A percentile compares a stretch with the other conserved stretches of the same genome.
Conservation (phyloP, 2,888 invertebrate genomes). For the Apomyelois bistriatella region DNA sequence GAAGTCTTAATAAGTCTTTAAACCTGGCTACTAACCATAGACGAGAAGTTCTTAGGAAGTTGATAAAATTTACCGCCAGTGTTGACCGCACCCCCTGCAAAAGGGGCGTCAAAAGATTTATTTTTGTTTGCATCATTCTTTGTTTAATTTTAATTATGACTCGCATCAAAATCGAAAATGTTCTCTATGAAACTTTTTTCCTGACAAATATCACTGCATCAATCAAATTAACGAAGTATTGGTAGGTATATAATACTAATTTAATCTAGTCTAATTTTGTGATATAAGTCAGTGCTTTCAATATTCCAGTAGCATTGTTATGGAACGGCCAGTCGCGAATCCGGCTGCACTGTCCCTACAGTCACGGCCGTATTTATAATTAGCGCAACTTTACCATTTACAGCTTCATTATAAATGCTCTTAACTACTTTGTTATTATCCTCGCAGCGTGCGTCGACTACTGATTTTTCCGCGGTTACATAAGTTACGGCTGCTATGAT, state of each 20-base stretch:
- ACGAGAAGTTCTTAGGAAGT: too few relatives aligned
- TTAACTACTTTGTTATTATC: neutral
- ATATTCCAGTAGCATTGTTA: neutral
- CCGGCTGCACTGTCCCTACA: slow-evolving; percentile 31
- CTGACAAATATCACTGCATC: too few relatives aligned
- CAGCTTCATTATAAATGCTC: neutral
- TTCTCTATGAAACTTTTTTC: too few relatives aligned
- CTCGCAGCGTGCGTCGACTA: neutral
- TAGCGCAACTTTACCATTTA: neutral
- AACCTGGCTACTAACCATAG: too few relatives aligned
- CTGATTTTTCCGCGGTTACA: neutral
- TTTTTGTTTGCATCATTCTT: too few relatives aligned
- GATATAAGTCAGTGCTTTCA: neutral
- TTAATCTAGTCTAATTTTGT: neutral
- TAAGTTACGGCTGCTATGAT: slow-evolving; percentile 13
- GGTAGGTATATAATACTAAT: neutral
- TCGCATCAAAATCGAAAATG: too few relatives aligned
- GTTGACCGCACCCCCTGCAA: too few relatives aligned
- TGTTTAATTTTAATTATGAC: too few relatives aligned
- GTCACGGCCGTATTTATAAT: neutral
- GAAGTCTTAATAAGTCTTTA: too few relatives aligned
- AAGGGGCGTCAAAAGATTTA: too few relatives aligned
- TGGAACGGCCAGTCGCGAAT: neutral
- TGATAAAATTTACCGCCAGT: too few relatives aligned
- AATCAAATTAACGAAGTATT: too few relatives aligned